A percentile compares a stretch with the other conserved stretches of the same genome.
These are phyloP conservation scores for Eueides isabella DNA, from an alignment of 1,140 invertebrate genomes.

Conservation along the genomic window DNA sequence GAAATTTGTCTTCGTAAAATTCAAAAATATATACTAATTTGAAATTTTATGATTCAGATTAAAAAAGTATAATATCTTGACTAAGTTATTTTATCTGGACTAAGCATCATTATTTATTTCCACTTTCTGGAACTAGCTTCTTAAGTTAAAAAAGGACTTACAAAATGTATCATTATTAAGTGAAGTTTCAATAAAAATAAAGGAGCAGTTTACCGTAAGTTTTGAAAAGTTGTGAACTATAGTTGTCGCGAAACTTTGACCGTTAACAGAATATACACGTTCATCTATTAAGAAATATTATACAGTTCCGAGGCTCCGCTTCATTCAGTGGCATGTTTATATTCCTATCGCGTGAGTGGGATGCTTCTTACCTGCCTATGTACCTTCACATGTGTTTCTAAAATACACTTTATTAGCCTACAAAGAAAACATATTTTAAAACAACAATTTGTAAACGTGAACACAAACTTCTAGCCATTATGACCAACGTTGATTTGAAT, in stretches of 20 bases:
- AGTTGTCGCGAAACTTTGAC: slow-evolving; percentile 64
- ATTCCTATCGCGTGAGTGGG: slow-evolving; percentile 73
- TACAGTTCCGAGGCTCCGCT: slow-evolving; percentile 53
- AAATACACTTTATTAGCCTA: slow-evolving; percentile 45
- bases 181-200: slow-evolving; percentile 29
- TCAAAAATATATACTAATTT: too few species aligned
- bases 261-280: slow-evolving; percentile 72
- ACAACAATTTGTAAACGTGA: slow-evolving; percentile 33
- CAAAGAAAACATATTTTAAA: slow-evolving; percentile 48
- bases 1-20: too few species aligned
- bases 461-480: slow-evolving; percentile 54
- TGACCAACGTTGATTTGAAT: slow-evolving; percentile 57
- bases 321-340: slow-evolving; percentile 69
- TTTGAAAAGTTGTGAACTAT: slow-evolving; percentile 40
- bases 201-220: slow-evolving; percentile 37
- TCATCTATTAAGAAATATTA: slow-evolving; percentile 71
- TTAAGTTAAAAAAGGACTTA: background rate
- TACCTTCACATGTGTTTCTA: slow-evolving; percentile 34
- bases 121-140: background rate
- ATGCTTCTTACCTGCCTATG: slow-evolving; percentile 54
- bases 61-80: too few species aligned
- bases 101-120: background rate
- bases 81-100: too few species aligned
- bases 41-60: too few species aligned
- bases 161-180: slow-evolving; percentile 31